Conservation (phyloP, 2,888 invertebrate genomes). For the Auanema sp. region DNA sequence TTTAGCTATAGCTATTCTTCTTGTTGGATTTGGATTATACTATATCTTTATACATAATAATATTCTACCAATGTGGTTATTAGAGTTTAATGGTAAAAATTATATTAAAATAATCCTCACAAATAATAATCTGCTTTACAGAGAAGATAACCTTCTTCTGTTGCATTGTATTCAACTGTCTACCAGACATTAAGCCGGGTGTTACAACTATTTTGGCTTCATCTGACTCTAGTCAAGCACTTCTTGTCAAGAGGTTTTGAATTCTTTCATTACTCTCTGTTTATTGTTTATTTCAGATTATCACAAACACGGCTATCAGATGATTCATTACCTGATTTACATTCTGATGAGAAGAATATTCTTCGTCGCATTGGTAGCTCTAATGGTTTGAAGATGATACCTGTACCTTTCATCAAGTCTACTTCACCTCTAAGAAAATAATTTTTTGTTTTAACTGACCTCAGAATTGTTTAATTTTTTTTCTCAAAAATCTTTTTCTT, state of each 20-base stretch:
- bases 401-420: no score
- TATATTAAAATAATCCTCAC: background rate
- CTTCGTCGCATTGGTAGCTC: conserved; percentile 53
- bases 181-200: conserved; percentile 56
- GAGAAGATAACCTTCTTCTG: conserved; percentile 46
- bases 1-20: conserved; percentile 54
- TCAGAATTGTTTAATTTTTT: no score
- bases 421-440: no score
- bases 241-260: conserved; percentile 37
- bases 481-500: no score
- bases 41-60: conserved; percentile 51
- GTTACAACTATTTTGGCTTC: conserved; percentile 30
- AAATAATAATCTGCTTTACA: conserved; percentile 27
- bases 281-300: conserved; percentile 13
- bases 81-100: conserved; percentile 40
- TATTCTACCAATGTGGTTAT: conserved; percentile 42
- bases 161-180: conserved; percentile 56
- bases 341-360: conserved; percentile 62
- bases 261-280: background rate
- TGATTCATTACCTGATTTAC: conserved; percentile 58
- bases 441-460: no score
- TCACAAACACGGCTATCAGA: conserved; percentile 46
- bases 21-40: conserved; percentile 57
- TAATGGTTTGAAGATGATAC: conserved; percentile 47
- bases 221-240: conserved; percentile 55